A percentile compares a stretch with the other conserved stretches of the same genome.
phyloP scores from a whole-genome alignment of 1,140 invertebrate genomes.

The Batillaria attramentaria region DNA sequence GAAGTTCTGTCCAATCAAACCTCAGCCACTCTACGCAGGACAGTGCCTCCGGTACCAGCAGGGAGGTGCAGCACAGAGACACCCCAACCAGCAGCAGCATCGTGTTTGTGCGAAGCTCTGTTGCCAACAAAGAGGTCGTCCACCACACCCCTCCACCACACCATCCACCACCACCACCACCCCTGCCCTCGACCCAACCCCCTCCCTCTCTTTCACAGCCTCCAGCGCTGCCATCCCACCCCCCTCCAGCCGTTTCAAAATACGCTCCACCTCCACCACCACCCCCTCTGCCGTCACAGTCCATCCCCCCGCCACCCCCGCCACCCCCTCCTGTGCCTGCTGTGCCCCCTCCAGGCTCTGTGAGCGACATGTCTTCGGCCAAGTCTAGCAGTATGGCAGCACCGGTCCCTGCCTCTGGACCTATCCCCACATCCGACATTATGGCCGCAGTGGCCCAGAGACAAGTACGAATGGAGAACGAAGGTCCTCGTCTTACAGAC shows the following conservation, averaged over 20 bases:
- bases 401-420: conserved; percentile 27
- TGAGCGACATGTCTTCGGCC: conserved; percentile 12
- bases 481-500: conserved; percentile 52
- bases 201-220: conserved; percentile 26
- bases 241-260: conserved; percentile 25
- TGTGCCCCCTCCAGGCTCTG: conserved; percentile 22
- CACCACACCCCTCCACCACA: conserved; percentile 34
- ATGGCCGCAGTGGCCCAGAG: conserved; percentile 57
- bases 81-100: background rate
- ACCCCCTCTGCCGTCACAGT: conserved; percentile 42
- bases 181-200: conserved; percentile 40
- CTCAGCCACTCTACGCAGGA: conserved; percentile 28
- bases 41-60: background rate
- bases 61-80: background rate
- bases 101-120: background rate
- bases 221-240: conserved; percentile 39
- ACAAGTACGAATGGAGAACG: conserved; percentile 52
- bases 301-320: conserved; percentile 42
- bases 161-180: conserved; percentile 44
- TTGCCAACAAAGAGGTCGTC: background rate
- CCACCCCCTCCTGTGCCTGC: conserved; percentile 47
- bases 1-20: conserved; percentile 42
- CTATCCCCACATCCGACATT: background rate
- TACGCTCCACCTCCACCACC: conserved; percentile 43
- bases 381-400: conserved; percentile 22